These are phyloP conservation scores for Pedionomus torquatus DNA, from an alignment of 2,113 vertebrate species.

Conservation along the genomic window DNA sequence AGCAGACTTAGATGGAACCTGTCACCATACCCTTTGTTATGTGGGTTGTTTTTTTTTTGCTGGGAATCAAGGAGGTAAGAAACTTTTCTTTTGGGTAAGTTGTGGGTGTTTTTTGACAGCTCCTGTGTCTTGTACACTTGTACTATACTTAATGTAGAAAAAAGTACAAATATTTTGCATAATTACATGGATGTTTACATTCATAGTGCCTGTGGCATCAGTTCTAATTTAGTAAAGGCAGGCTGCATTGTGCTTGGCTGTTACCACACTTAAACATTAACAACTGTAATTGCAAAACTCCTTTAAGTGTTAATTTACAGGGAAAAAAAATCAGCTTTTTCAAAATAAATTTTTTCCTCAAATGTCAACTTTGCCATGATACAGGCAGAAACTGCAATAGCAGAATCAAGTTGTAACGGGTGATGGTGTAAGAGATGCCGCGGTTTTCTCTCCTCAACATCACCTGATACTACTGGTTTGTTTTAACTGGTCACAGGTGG, in stretches of 20 bases:
- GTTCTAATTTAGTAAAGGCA: constrained; percentile 41
- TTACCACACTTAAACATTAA: constrained; percentile 24
- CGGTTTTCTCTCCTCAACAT: background rate
- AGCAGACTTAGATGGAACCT: background rate
- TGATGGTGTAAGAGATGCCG: background rate
- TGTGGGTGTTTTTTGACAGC: constrained; percentile 48
- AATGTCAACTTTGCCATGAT: background rate
- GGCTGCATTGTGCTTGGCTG: background rate
- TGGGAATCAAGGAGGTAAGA: background rate
- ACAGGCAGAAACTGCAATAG: background rate
- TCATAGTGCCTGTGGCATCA: constrained; percentile 7
- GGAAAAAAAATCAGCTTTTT: background rate
- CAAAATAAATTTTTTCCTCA: background rate
- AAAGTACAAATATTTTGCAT: constrained; percentile 68
- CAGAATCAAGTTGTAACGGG: background rate
- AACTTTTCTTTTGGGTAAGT: background rate
- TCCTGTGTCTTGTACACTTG: constrained; percentile 32
- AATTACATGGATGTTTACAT: constrained; percentile 62
- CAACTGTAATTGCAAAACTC: constrained; percentile 41
- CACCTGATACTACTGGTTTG: background rate
- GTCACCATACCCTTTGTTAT: background rate
- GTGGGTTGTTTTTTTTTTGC: too few species aligned
- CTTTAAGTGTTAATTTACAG: constrained; percentile 11
- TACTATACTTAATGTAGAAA: constrained; percentile 51
- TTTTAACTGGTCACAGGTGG: background rate